phyloP scores from a whole-genome alignment of 2,888 invertebrate genomes.

The Dynastes maya region DNA sequence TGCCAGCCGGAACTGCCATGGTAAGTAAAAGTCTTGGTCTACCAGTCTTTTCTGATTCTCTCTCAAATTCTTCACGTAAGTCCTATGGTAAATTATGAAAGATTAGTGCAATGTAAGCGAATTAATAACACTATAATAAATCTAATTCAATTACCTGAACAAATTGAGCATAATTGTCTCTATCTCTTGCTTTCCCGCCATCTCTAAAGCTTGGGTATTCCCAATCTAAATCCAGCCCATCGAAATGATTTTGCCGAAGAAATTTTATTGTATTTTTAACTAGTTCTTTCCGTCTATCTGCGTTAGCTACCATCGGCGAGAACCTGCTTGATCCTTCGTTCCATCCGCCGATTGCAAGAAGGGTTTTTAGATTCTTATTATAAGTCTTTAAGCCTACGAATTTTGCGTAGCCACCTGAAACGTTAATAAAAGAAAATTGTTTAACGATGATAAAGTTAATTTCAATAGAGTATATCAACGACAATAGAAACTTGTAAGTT shows the following conservation, averaged over 20 bases:
- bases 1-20: conserved; percentile 95
- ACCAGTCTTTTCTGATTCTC: conserved; percentile 88
- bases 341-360: conserved; percentile 95
- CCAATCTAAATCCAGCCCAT: conserved; percentile 95
- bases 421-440: background rate
- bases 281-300: conserved; percentile 84
- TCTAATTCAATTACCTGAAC: conserved; percentile 76
- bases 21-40: conserved; percentile 86
- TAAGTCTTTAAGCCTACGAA: conserved; percentile 94
- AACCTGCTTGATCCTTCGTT: conserved; percentile 92
- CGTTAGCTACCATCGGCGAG: conserved; percentile 89
- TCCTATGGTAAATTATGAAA: conserved; percentile 73
- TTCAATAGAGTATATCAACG: too few relatives aligned
- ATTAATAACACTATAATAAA: background rate
- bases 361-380: conserved; percentile 91
- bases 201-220: conserved; percentile 89
- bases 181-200: conserved; percentile 86
- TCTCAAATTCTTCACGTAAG: conserved; percentile 89
- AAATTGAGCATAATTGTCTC: conserved; percentile 89
- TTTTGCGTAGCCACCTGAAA: conserved; percentile 91
- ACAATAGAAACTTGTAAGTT: too few relatives aligned
- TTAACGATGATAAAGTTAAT: too few relatives aligned
- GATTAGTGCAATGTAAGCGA: background rate
- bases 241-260: conserved; percentile 92
- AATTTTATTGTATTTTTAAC: conserved; percentile 89